Percentiles rank a stretch among this genome's conserved stretches.
These are phyloP conservation scores for Scytalopus superciliaris DNA, from an alignment of 2,113 vertebrate species.

Conservation along the genomic window DNA sequence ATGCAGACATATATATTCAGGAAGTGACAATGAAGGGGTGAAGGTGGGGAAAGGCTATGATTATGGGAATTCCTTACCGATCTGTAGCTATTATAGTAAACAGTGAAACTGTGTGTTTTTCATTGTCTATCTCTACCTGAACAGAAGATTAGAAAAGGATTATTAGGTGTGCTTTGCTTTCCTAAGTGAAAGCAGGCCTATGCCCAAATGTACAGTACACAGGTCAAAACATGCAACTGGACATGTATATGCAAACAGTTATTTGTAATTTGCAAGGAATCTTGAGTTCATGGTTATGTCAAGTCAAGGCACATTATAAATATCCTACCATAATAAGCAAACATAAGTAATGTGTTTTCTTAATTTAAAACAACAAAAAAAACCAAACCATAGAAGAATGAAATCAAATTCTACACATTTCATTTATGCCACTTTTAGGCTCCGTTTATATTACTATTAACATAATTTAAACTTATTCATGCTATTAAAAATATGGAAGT, in stretches of 20 bases:
- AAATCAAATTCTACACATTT: background rate
- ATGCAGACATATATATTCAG: background rate
- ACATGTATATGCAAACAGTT: background rate
- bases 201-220: background rate
- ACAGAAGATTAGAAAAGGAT: background rate
- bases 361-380: background rate
- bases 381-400: background rate
- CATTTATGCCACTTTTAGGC: background rate
- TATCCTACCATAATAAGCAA: background rate
- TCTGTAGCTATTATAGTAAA: background rate
- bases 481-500: background rate
- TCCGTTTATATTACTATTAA: background rate
- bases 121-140: background rate
- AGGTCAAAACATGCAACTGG: background rate
- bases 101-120: background rate
- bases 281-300: background rate
- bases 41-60: background rate
- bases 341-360: background rate
- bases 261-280: background rate
- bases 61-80: background rate
- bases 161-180: background rate
- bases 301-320: background rate
- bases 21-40: background rate
- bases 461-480: background rate
- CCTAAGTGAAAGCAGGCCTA: background rate